These are phyloP conservation scores for Harlomillsia oculata DNA, from an alignment of 1,140 invertebrate genomes.

Conservation along the genomic window DNA sequence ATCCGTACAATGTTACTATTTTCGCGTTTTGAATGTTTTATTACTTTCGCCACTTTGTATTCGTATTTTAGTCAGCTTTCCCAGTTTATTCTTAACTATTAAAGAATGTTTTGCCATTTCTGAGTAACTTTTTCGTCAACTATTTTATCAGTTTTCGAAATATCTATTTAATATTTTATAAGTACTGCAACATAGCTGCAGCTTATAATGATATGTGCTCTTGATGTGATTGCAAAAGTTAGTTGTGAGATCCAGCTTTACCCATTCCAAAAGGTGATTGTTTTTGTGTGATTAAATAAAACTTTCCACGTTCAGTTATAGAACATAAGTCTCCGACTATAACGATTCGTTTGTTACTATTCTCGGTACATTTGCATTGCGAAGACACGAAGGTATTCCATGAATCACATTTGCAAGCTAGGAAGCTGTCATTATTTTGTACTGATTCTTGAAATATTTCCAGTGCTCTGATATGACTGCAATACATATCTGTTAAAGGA, in stretches of 20 bases:
- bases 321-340: too few species aligned
- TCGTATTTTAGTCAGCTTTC: too few species aligned
- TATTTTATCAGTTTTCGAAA: too few species aligned
- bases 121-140: too few species aligned
- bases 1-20: too few species aligned
- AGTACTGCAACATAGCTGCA: too few species aligned
- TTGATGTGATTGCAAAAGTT: not conserved
- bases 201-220: too few species aligned
- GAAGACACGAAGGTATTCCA: slow-evolving; percentile 4
- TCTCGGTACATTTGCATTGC: slow-evolving; percentile 5
- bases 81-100: too few species aligned
- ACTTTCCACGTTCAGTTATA: not conserved
- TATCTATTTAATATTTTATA: too few species aligned
- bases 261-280: slow-evolving; percentile 1
- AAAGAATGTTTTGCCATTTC: too few species aligned
- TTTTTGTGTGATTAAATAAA: slow-evolving; percentile 1
- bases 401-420: slow-evolving; percentile 11
- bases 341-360: not conserved
- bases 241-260: not conserved
- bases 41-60: too few species aligned
- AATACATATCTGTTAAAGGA: slow-evolving; percentile 9
- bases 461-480: slow-evolving; percentile 14
- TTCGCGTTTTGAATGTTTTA: too few species aligned
- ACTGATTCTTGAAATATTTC: slow-evolving; percentile 12
- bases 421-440: not conserved